phyloP scores from a whole-genome alignment of 2,888 invertebrate genomes.

The Cephus nigrinus region DNA sequence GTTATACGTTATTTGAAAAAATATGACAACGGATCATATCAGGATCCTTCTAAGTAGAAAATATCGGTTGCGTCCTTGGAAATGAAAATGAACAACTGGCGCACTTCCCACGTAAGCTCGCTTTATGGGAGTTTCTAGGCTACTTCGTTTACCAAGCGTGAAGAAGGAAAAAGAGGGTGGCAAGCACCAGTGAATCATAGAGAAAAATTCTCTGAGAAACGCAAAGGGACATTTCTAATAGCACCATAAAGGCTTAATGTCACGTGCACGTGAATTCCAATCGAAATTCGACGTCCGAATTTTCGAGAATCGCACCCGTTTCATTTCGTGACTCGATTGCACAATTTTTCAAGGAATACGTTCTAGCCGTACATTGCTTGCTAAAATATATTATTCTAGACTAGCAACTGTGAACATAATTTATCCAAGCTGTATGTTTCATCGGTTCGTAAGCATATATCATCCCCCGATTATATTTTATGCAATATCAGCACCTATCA shows the following conservation, averaged over 20 bases:
- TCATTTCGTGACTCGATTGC: neutral
- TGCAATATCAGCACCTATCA: neutral
- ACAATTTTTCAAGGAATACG: neutral
- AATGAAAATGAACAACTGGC: neutral
- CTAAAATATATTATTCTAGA: neutral
- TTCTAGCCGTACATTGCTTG: neutral
- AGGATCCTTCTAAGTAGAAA: neutral
- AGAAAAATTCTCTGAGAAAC: neutral
- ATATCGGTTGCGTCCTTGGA: neutral
- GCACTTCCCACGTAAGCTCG: neutral
- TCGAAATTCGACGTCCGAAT: neutral
- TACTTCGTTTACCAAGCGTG: neutral
- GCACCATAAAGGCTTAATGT: slow-evolving; percentile 32
- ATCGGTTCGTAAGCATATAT: neutral
- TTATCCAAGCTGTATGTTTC: neutral
- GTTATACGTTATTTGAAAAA: neutral
- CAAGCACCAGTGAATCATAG: neutral
- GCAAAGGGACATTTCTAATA: slow-evolving; percentile 24
- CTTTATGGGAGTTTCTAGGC: neutral
- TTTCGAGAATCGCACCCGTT: neutral
- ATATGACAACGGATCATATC: neutral
- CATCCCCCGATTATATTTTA: neutral
- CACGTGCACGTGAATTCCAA: slow-evolving; percentile 14
- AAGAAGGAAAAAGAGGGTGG: neutral
- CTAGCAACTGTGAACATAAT: neutral